Evolutionary conservation across 2,113 vertebrate species (phyloP).

Genomic region (Pterophyllum scalare): DNA sequence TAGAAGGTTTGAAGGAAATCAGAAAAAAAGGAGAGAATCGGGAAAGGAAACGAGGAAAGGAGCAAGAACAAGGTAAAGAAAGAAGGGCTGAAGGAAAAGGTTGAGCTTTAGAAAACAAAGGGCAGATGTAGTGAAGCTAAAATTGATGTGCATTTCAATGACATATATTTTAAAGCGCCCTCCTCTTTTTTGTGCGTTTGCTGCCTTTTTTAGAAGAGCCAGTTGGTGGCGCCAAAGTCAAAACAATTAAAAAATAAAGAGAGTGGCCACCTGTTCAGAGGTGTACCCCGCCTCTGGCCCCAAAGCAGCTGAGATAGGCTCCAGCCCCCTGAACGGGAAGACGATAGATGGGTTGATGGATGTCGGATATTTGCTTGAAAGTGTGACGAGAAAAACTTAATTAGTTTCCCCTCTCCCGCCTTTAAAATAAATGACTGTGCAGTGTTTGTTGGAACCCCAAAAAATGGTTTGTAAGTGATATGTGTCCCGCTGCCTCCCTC

Average conservation of each 20-base stretch:
- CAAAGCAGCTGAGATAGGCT: no score
- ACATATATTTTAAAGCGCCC: rapidly evolving
- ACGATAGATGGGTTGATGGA: neutral
- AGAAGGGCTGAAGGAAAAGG: neutral
- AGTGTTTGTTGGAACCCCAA: rapidly evolving
- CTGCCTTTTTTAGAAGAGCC: neutral
- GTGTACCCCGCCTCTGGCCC: rapidly evolving
- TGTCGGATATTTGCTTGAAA: no score
- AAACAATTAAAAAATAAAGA: neutral
- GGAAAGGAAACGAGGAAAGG: neutral
- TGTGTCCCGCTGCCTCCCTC: neutral
- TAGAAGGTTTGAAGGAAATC: no score
- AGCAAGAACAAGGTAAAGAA: neutral
- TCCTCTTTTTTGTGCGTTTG: neutral
- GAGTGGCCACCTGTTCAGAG: neutral
- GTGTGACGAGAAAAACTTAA: neutral
- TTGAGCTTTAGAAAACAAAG: rapidly evolving
- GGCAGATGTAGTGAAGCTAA: rapidly evolving
- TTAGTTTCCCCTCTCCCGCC: rapidly evolving
- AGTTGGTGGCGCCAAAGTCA: neutral
- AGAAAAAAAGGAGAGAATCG: no score
- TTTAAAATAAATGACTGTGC: neutral
- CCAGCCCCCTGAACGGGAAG: neutral
- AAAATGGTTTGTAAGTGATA: neutral
- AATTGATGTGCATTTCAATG: neutral